A percentile compares a stretch with the other conserved stretches of the same genome.
Evolutionary conservation across 2,888 invertebrate genomes (phyloP).

Genomic region (Phrixothrix hirtus): DNA sequence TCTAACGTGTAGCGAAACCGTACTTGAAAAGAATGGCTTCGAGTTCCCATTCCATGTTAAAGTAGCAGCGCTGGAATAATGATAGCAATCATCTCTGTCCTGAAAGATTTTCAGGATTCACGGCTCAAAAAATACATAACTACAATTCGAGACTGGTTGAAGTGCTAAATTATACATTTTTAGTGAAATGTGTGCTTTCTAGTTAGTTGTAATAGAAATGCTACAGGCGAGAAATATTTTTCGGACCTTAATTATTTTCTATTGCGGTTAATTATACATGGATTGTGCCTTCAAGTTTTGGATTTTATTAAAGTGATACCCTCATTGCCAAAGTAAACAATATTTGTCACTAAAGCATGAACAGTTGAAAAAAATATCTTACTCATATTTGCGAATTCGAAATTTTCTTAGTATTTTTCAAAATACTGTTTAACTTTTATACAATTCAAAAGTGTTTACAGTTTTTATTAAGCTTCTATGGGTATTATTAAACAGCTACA

Average conservation of each 20-base stretch:
- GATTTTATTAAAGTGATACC: not conserved
- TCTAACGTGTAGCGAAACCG: slow-evolving; percentile 12
- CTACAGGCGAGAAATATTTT: not conserved
- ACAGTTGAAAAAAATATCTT: slow-evolving; percentile 2
- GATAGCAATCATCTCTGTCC: slow-evolving; percentile 36
- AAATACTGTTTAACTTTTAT: no score
- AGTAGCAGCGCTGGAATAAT: slow-evolving; percentile 31
- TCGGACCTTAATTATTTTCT: no score
- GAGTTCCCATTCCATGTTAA: slow-evolving; percentile 29
- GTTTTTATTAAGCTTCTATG: no score
- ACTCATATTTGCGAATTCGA: slow-evolving; percentile 1
- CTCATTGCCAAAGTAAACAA: not conserved
- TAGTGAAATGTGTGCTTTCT: slow-evolving; percentile 17
- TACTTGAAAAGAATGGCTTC: slow-evolving; percentile 20
- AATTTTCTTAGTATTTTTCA: no score
- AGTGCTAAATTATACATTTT: slow-evolving; percentile 29
- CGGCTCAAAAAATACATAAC: slow-evolving; percentile 28
- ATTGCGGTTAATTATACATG: no score
- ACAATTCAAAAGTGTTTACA: no score
- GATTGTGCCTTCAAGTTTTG: slow-evolving; percentile 1
- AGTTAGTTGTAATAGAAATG: slow-evolving; percentile 3
- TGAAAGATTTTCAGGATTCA: slow-evolving; percentile 38
- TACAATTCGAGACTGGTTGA: slow-evolving; percentile 15
- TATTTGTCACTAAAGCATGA: not conserved
- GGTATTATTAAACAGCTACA: no score